A percentile compares a stretch with the other conserved stretches of the same genome.
Evolutionary conservation across 2,888 invertebrate species (phyloP).

Genomic region (Muscina levida): DNA sequence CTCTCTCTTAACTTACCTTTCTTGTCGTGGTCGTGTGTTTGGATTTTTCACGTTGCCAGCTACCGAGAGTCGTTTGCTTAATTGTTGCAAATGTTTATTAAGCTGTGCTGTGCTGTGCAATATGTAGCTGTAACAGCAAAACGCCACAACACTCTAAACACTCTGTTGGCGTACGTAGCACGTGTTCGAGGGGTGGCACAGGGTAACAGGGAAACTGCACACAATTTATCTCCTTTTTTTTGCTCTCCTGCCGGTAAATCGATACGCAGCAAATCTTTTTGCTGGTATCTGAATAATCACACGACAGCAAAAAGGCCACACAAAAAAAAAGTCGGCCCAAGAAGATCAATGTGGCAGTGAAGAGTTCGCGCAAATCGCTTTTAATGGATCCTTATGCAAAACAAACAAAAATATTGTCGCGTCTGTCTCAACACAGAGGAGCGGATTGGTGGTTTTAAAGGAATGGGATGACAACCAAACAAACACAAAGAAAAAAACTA

Average conservation of each 20-base stretch:
- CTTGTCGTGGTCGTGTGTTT: neutral
- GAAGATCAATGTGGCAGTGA: constrained; percentile 61
- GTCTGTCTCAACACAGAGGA: too few relatives aligned
- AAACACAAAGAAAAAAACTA: too few relatives aligned
- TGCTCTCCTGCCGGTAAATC: neutral
- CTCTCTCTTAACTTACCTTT: constrained; percentile 15
- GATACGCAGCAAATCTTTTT: constrained; percentile 20
- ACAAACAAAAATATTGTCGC: neutral
- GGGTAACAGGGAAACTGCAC: constrained; percentile 3
- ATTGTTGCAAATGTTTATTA: constrained; percentile 25
- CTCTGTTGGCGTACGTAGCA: constrained; percentile 33
- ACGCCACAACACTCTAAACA: too few relatives aligned
- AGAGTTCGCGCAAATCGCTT: constrained; percentile 35
- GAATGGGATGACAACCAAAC: too few relatives aligned
- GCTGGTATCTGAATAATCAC: neutral
- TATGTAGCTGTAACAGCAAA: constrained; percentile 5
- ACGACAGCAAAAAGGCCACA: neutral
- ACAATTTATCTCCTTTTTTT: constrained; percentile 61
- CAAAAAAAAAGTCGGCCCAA: too few relatives aligned
- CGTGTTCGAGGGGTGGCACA: constrained; percentile 57
- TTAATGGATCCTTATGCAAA: constrained; percentile 22
- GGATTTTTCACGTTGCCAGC: neutral
- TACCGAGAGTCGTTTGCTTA: neutral
- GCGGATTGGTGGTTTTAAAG: too few relatives aligned
- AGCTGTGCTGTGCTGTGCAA: constrained; percentile 14